phyloP scores from a whole-genome alignment of 2,797 vertebrate species.

The Sebastes aleutianus region DNA sequence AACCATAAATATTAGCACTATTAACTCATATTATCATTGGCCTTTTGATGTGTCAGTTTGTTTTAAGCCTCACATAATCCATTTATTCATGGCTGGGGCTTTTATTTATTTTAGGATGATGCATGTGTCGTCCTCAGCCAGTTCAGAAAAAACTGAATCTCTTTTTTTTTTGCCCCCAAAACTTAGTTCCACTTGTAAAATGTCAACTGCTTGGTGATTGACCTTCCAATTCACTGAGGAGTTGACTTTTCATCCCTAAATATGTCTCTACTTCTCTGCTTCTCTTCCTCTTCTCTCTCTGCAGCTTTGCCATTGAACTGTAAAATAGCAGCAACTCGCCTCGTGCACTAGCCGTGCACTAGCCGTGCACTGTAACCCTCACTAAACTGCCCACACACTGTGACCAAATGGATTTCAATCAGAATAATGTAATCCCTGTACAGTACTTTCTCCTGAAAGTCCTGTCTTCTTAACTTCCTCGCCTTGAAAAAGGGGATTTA shows the following conservation, averaged over 20 bases:
- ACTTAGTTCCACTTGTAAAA: constrained; percentile 46
- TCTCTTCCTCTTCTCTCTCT: background rate
- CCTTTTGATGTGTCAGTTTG: constrained; percentile 43
- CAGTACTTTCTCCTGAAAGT: background rate
- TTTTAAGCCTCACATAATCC: constrained; percentile 43
- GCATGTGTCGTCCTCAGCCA: constrained; percentile 2
- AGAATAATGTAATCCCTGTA: constrained; percentile 12
- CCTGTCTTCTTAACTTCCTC: background rate
- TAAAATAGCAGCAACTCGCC: constrained; percentile 1
- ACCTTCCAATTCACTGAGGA: constrained; percentile 23
- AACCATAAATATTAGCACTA: constrained; percentile 25
- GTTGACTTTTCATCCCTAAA: background rate
- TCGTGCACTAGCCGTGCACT: background rate
- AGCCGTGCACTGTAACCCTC: constrained; percentile 4
- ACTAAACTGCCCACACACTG: constrained; percentile 3
- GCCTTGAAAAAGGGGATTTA: background rate
- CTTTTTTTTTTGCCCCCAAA: constrained; percentile 25
- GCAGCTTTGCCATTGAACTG: background rate
- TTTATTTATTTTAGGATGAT: constrained; percentile 42
- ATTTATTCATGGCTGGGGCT: constrained; percentile 13
- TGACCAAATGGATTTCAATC: constrained; percentile 23
- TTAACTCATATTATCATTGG: constrained; percentile 14
- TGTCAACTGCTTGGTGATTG: constrained; percentile 41
- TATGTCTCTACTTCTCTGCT: background rate
- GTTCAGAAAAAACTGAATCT: constrained; percentile 14